Conservation (phyloP, 2,797 vertebrate genomes). For the Notoglanidium macrostoma region DNA sequence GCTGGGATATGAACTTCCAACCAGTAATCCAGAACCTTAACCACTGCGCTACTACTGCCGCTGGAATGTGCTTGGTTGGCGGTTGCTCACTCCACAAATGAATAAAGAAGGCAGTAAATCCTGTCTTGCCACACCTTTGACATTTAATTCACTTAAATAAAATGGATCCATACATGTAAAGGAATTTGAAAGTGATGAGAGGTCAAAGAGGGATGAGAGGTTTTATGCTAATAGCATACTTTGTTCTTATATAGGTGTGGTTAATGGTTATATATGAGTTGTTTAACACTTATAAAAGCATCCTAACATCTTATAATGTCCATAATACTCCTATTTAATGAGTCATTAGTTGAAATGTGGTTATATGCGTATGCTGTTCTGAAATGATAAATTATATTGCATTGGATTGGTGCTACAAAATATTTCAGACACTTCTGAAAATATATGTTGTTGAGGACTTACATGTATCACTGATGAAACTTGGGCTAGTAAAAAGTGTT, state of each 20-base stretch:
- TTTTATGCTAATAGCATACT: background rate
- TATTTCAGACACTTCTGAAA: background rate
- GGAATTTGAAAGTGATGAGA: constrained; percentile 1
- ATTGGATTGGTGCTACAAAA: background rate
- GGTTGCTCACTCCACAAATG: background rate
- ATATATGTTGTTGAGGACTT: background rate
- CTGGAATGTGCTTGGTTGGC: background rate
- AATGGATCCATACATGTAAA: background rate
- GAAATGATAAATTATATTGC: background rate
- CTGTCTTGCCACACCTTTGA: constrained; percentile 5
- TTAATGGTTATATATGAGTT: background rate
- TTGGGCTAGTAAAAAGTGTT: background rate
- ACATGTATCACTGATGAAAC: background rate
- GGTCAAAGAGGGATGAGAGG: background rate
- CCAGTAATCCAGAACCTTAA: no score
- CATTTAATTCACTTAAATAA: background rate
- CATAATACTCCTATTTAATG: background rate
- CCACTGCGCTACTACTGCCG: no score
- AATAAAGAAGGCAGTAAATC: constrained; percentile 9
- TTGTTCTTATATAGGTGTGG: constrained; percentile 11
- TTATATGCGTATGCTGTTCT: background rate
- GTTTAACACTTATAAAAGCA: background rate
- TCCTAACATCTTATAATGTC: background rate
- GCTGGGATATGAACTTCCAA: no score
- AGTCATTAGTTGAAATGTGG: background rate